Evolutionary conservation across 2,113 vertebrate species (phyloP), one percentile per base, ranked within the genome.

Genomic region (Numida meleagris): DNA sequence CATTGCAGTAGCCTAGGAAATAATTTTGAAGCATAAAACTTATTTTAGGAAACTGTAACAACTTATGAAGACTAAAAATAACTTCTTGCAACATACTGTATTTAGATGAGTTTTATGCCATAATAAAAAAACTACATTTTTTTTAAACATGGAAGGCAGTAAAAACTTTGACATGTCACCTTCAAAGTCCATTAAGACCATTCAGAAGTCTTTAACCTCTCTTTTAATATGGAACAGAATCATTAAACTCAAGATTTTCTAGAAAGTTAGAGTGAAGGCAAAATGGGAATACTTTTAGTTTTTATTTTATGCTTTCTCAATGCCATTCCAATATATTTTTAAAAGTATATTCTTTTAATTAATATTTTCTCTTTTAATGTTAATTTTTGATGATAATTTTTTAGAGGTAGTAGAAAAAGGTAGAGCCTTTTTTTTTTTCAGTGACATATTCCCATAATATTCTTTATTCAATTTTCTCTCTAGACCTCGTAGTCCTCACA

Each of bases 401-500:
- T 71, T 75, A 48, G 36, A n/a, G 15, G 16, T 57, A 57, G 33
- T 19, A n/a, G 33, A n/a, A 57, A 57, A 18, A 50, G 48, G 19
- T 67, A 68, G n/a, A 42, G 33, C 11, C 38, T 25, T 45, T 8
- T 18, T 7, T 59, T 20, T 20, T 48, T 61, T 48, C 78, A 8
- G 7, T 77, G 72, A 19, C 53, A 57, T 23, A 8, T 7, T 74
- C 27, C 17, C 11, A 7, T 84, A 31, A 81, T 76, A 63, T 92
- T 53, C 85, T 16, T 94, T 81, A 0, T 67, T 51, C 4, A 4
- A 46, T 78, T 82, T 85, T 79, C 23, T n/a, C n/a, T 92, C 73
- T 91, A 99, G 99, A 96, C 97, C 98, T 70, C 98, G 98, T 93
- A 99, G 99, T 96, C 99, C 99, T 83, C 98, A 98, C 18, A 95